Evolutionary conservation across 2,113 vertebrate genomes (phyloP), one percentile per base, ranked within the genome.

Genomic region (Callopanchax toddi): DNA sequence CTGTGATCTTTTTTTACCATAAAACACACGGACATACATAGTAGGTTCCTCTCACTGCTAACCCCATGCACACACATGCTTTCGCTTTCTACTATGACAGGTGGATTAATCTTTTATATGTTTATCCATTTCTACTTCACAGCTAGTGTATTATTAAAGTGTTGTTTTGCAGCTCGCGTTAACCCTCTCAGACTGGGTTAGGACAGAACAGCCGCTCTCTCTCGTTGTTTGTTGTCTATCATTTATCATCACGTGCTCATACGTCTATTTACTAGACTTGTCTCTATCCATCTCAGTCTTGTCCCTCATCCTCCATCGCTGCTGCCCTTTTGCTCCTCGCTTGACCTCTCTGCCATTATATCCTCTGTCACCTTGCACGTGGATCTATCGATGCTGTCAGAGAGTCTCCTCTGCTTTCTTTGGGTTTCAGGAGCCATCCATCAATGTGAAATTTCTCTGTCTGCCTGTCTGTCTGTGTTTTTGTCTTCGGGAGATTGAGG

Each of bases 121-220:
- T 89, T 91, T 92, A 90, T 92, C 85, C 84, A 76, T 90, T 90
- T 89, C 84, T 91, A 90, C 83, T 89, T 76, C 59, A 67, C 52
- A 62, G 37, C 86, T 86, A 66, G 76, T 91, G 74, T 88, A 85
- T 91, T 87, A 90, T 91, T 91, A 60, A 92, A 83, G 76, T 56
- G 74, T 67, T 72, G 55, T 71, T 73, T 74, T 69, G 74, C 53
- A 57, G 73, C 67, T 73, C 81, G 80, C 77, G 86, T 91, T 88
- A 89, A 90, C 86, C 89, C 86, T 70, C 76, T 79, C 77, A 63
- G 87, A 83, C 83, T 68, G 79, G 67, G 67, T 73, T 50, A 25
- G 71, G 71, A 78, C 64, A 73, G 73, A 18, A 46, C 77, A 51
- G 56, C 29, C 61, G 15, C 50, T 76, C 67, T 29, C 58, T 60